Evolutionary conservation across 1,140 invertebrate species (phyloP), one percentile per base, ranked within the genome.

Genomic region (Drosophila ficusphila): DNA sequence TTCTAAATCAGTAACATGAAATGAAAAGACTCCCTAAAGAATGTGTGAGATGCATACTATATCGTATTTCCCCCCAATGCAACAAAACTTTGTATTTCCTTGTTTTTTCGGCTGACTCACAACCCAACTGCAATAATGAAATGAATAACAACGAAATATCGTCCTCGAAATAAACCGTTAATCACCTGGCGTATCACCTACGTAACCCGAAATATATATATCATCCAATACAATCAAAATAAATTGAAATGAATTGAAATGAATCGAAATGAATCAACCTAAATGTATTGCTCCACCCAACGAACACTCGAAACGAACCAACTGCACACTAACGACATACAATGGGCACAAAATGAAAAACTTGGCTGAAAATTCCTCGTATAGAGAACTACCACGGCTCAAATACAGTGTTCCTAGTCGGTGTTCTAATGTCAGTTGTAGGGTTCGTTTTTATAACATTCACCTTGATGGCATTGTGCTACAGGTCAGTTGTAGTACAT

Each of bases 401-500:
- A 93, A 97, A 97, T 95, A 97, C 97, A 93, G 96, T 97, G 93
- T 97, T 97, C 95, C 95, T 99, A 94, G 97, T 99, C 93, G 96
- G 96, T 94, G 97, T 97, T 93, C 96, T 99, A 94, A 98, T 98
- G 94, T 98, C 97, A 93, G 97, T 98, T 94, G 97, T 99, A 94
- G 97, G 97, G 94, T 97, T 97, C 94, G 97, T 99, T 94, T 98
- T 99, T 95, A 95, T 99, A 94, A 95, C 98, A 94, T 98, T 99
- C 95, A 97, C 97, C 93, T 95, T 98, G 94, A 97, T 98, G 95
- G 97, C 98, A 94, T 96, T 98, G 94, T 99, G 98, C 96, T 99
- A 99, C 96, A 98, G 98, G 96, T 97, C 96, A 97, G 96, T 97
- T 94, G 96, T 97, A 96, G 96, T 97, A 95, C 96, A 97, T 96